These are phyloP conservation scores for Holothuria leucospilota DNA, from an alignment of 53 echinoderm and acorn worm genomes.

Conservation along the genomic window DNA sequence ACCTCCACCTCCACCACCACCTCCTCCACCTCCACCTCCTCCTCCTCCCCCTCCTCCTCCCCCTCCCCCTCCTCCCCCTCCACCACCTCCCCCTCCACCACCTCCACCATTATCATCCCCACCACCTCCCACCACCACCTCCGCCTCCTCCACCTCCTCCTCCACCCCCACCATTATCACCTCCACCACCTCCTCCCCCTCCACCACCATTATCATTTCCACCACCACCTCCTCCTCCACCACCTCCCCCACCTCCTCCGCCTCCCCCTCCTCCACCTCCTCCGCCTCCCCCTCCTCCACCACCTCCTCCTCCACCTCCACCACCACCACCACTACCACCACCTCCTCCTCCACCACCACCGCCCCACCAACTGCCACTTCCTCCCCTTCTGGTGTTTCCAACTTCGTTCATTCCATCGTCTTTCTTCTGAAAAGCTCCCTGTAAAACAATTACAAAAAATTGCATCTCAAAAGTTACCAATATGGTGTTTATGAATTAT, in stretches of 20 bases:
- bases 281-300: not conserved
- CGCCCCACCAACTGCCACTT: not conserved
- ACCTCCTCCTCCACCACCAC: not conserved
- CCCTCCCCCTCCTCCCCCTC: not conserved
- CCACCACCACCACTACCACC: not conserved
- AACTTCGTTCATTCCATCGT: no score
- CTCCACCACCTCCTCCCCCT: not conserved
- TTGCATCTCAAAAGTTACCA: no score
- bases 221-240: not conserved
- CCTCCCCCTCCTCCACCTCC: not conserved
- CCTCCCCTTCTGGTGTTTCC: no score
- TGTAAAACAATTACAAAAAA: no score
- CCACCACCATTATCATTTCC: not conserved
- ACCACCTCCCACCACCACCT: not conserved
- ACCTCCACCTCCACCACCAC: not conserved
- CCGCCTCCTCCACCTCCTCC: not conserved
- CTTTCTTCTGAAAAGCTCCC: no score
- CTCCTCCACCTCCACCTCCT: not conserved
- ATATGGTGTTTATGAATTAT: no score
- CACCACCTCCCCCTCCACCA: not conserved
- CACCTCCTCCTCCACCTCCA: not conserved
- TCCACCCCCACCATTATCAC: no score
- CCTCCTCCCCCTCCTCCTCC: not conserved
- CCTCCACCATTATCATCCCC: not conserved
- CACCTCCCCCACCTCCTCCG: not conserved